These are phyloP conservation scores for Ochotona princeps DNA, from an alignment of 2,113 vertebrate species.

Conservation along the genomic window DNA sequence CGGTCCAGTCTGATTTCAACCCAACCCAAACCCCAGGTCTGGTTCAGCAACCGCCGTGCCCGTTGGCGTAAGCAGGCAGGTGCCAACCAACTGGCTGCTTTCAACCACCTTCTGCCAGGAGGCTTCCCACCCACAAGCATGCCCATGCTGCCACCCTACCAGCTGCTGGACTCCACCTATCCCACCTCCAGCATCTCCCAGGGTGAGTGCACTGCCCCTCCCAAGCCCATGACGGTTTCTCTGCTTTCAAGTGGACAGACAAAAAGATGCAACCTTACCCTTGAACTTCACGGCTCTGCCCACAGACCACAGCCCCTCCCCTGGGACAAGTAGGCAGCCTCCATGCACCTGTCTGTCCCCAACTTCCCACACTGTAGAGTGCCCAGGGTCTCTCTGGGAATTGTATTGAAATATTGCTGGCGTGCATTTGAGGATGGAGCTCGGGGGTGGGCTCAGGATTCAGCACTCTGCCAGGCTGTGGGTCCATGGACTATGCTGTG, in stretches of 20 bases:
- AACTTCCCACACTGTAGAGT: background rate
- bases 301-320: background rate
- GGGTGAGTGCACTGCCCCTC: constrained; percentile 86
- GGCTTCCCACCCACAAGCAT: constrained; percentile 96
- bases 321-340: background rate
- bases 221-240: rapidly evolving
- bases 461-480: background rate
- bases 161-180: constrained; percentile 96
- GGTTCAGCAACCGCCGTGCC: constrained; percentile 98
- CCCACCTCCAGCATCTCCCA: constrained; percentile 93
- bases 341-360: background rate
- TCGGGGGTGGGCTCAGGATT: background rate
- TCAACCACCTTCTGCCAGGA: constrained; percentile 97
- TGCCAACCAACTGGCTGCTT: constrained; percentile 98
- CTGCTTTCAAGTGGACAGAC: background rate
- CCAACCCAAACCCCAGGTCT: constrained; percentile 87
- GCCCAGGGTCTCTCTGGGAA: background rate
- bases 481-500: background rate
- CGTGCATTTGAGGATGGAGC: background rate
- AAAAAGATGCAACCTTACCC: background rate
- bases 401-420: background rate
- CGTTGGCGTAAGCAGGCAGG: constrained; percentile 99
- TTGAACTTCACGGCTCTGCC: background rate
- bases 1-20: background rate
- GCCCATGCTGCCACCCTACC: constrained; percentile 96